Evolutionary conservation across 2,888 invertebrate species (phyloP), one percentile per base, ranked within the genome.

Genomic region (Drosophila ustulata): DNA sequence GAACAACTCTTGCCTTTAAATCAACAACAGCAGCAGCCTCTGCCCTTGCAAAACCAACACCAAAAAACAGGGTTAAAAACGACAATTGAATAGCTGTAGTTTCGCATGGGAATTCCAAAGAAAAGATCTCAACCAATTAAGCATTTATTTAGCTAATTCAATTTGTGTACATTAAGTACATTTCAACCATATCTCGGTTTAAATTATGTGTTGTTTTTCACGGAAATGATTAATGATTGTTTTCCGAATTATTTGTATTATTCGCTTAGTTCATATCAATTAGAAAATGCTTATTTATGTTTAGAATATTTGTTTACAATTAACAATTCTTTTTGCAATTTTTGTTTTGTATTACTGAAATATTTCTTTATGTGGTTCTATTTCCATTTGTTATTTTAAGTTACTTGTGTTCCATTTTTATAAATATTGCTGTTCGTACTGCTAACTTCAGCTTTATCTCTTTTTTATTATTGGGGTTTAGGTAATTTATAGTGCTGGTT

Each of bases 401-500:
- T 25, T 26, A 23, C 7, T 43, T 45, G 11, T 28, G 9, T 39
- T 28, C 7, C 45, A 32, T 32, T 49, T 49, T 63, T 49, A 34
- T 47, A 47, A 41, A 4, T 18, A 18, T 9, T 30, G 11, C 9
- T 8, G 11, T 49, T 13, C 7, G 30, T 49, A 53, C 49, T 53
- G 23, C 25, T 13, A 43, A 47, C 59, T 65, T 56, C 23, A 26
- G 25, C 68, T 65, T 66, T 64, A 72, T 65, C 64, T 59, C 59
- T 53, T 30, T 50, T 39, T 13, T 47, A 37, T 57, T 51, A 50
- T 65, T 63, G 41, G 53, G 51, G 50, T 34, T 50, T 71, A 55
- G 61, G 67, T 75, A 77, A 80, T 82, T 78, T 82, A 79, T 79
- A 73, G 75, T 75, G 68, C 45, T 46, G 61, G 69, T 74, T 74